Evolutionary conservation across 2,113 vertebrate genomes (phyloP).

Genomic region (Gila orcuttii): DNA sequence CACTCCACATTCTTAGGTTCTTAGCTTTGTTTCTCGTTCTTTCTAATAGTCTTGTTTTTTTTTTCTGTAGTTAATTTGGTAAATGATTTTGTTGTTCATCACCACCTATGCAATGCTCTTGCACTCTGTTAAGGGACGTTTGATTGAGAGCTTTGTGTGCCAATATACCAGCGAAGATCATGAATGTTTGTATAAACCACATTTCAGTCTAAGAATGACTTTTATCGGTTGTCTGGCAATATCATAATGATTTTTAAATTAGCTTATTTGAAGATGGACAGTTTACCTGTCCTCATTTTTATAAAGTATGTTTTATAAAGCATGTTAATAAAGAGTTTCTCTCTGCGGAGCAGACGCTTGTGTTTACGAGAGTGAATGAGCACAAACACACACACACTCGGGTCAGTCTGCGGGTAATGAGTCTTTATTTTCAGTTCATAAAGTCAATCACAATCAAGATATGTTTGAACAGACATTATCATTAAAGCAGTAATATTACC

Average conservation of each 20-base stretch:
- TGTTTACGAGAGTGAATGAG: not conserved
- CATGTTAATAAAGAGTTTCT: slow-evolving; percentile 38
- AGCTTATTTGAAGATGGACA: not conserved
- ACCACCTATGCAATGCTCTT: not conserved
- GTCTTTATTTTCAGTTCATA: not conserved
- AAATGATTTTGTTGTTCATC: not conserved
- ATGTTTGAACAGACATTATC: not conserved
- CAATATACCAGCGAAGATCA: not conserved
- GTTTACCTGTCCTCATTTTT: slow-evolving; percentile 10
- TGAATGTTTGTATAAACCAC: slow-evolving; percentile 5
- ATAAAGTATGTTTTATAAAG: slow-evolving; percentile 34
- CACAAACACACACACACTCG: not conserved
- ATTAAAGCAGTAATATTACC: not conserved
- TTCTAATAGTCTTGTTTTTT: not conserved
- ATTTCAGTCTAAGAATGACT: not conserved
- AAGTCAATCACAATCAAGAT: not conserved
- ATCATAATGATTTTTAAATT: not conserved
- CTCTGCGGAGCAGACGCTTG: not conserved
- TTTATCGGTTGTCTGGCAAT: not conserved
- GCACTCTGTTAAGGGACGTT: not conserved
- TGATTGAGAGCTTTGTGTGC: not conserved
- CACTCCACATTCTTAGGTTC: not conserved
- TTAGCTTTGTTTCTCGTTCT: not conserved
- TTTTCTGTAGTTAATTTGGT: not conserved
- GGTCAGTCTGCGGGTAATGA: not conserved